A percentile compares a stretch with the other conserved stretches of the same genome.
These are phyloP conservation scores for Drosophila infuscata DNA, from an alignment of 2,888 invertebrate genomes.

Conservation along the genomic window DNA sequence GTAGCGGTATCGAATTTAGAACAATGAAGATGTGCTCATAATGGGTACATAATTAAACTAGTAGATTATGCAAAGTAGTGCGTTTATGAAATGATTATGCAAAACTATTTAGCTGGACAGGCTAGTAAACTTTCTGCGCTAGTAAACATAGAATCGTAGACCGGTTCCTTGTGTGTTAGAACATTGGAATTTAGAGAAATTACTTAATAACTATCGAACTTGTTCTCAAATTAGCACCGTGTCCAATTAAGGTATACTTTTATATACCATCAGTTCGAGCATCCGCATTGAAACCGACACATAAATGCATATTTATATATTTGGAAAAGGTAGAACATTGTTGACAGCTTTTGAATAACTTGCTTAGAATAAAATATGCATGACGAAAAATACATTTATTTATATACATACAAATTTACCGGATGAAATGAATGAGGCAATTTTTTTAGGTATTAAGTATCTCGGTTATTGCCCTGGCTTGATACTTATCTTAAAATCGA, in stretches of 20 bases:
- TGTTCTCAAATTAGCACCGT: constrained; percentile 52
- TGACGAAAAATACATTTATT: constrained; percentile 45
- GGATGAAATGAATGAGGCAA: constrained; percentile 52
- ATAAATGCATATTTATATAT: constrained; percentile 22
- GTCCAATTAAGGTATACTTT: constrained; percentile 40
- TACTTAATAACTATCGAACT: constrained; percentile 64
- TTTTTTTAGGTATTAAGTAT: constrained; percentile 7
- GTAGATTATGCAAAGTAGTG: constrained; percentile 75
- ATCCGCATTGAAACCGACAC: constrained; percentile 44
- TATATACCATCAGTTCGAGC: constrained; percentile 16
- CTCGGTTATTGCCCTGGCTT: constrained; percentile 55
- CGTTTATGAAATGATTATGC: constrained; percentile 79
- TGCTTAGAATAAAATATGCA: constrained; percentile 41
- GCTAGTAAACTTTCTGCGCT: constrained; percentile 52
- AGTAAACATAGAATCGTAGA: constrained; percentile 60
- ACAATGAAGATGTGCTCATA: constrained; percentile 64
- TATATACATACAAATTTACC: constrained; percentile 15
- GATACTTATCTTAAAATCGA: constrained; percentile 8
- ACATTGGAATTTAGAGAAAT: constrained; percentile 41
- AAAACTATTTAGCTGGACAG: constrained; percentile 69
- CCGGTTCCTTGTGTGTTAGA: constrained; percentile 62
- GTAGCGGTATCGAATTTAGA: constrained; percentile 48
- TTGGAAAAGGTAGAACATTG: constrained; percentile 32
- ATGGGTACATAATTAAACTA: constrained; percentile 69
- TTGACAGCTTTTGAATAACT: constrained; percentile 28